These are phyloP conservation scores for Nemoura dubitans DNA, from an alignment of 2,888 invertebrate genomes.

Conservation along the genomic window DNA sequence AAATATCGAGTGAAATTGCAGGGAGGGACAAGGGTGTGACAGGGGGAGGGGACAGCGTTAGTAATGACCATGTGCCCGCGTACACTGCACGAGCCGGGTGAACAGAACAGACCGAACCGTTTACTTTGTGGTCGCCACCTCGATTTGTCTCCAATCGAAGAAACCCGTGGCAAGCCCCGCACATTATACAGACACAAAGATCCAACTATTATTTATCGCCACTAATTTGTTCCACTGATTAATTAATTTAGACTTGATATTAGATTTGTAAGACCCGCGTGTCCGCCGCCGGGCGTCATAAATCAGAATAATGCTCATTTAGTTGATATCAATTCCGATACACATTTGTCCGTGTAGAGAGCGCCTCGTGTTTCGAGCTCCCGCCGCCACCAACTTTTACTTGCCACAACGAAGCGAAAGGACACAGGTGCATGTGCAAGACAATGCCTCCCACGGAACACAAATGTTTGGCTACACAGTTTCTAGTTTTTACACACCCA, in stretches of 20 bases:
- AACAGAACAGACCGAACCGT: not conserved
- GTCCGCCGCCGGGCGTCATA: not conserved
- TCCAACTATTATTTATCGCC: slow-evolving; percentile 22
- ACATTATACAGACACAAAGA: too few relatives aligned
- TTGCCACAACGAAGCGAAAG: not conserved
- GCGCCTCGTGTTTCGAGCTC: not conserved
- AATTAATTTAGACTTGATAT: not conserved
- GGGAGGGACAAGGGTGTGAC: not conserved
- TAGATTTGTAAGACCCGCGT: not conserved
- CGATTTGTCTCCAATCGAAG: slow-evolving; percentile 7
- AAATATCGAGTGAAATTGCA: slow-evolving; percentile 2
- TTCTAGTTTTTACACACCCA: not conserved
- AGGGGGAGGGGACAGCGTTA: not conserved
- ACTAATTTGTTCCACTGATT: slow-evolving; percentile 33
- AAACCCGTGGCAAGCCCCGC: not conserved
- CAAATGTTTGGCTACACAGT: not conserved
- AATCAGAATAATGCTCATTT: not conserved
- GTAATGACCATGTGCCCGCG: slow-evolving; percentile 25
- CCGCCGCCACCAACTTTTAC: not conserved
- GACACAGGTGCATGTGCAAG: not conserved
- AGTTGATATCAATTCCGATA: not conserved
- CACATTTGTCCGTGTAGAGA: not conserved
- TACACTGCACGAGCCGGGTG: not conserved
- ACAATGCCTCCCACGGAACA: not conserved
- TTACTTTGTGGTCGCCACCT: not conserved